These are phyloP conservation scores for Matsumurasca onukii DNA, from an alignment of 1,140 invertebrate genomes.

Conservation along the genomic window DNA sequence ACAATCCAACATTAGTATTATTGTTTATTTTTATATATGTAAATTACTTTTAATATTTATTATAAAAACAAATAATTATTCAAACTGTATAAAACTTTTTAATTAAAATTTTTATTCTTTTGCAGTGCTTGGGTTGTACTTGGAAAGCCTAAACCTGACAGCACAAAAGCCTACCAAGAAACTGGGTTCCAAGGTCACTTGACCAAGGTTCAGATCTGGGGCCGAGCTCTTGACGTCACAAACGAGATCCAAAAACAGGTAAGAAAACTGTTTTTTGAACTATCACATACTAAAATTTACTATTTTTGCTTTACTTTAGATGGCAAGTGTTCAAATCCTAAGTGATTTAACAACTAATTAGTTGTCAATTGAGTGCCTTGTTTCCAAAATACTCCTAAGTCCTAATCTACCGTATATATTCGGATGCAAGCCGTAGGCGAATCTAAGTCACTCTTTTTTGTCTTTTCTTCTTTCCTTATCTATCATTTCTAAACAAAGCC, in stretches of 20 bases:
- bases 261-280: background rate
- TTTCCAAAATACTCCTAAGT: no score
- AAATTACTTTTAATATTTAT: constrained; percentile 3
- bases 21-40: constrained; percentile 14
- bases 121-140: constrained; percentile 88
- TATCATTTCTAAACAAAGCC: no score
- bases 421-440: no score
- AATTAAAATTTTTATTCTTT: constrained; percentile 33
- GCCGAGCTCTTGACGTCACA: constrained; percentile 83
- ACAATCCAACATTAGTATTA: constrained; percentile 5
- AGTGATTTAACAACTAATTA: no score
- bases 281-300: background rate
- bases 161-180: constrained; percentile 74
- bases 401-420: no score
- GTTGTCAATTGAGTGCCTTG: no score
- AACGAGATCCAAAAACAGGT: constrained; percentile 93
- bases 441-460: no score
- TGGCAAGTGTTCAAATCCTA: no score
- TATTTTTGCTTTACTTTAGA: no score
- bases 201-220: constrained; percentile 95
- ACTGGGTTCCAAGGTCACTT: constrained; percentile 92
- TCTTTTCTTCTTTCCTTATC: no score
- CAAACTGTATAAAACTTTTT: no score
- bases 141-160: constrained; percentile 80
- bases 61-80: background rate